These are phyloP conservation scores for Araneus ventricosus DNA, from an alignment of 1,140 invertebrate genomes.

Conservation along the genomic window DNA sequence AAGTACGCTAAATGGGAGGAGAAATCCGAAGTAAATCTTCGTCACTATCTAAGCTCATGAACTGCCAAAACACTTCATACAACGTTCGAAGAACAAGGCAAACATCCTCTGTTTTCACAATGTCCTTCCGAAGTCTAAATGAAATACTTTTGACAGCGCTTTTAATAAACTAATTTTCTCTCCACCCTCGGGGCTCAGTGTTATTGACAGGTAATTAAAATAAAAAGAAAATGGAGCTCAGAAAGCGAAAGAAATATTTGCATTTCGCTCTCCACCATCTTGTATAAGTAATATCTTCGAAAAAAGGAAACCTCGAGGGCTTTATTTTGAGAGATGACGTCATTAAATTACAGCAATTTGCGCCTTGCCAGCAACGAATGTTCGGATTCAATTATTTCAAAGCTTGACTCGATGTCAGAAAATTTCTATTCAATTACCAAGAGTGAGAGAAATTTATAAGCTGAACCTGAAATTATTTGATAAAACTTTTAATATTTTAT, in stretches of 20 bases:
- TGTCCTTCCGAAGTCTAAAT: neutral
- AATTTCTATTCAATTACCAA: neutral
- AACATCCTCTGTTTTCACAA: no score
- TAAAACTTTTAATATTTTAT: neutral
- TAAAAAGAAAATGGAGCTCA: neutral
- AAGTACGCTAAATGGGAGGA: no score
- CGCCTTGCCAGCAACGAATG: neutral
- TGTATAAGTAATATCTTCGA: neutral
- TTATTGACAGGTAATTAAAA: slow-evolving; percentile 38
- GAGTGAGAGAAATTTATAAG: neutral
- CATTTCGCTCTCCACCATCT: neutral
- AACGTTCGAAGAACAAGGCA: no score
- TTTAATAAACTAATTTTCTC: slow-evolving; percentile 27
- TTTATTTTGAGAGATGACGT: neutral
- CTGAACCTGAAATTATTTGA: neutral
- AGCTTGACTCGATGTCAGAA: neutral
- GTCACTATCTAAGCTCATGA: no score
- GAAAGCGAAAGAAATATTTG: neutral
- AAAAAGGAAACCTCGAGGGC: neutral
- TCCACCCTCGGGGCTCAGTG: neutral
- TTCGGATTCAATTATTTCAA: neutral
- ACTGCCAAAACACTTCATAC: no score
- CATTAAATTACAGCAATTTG: neutral
- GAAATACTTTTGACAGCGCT: neutral
- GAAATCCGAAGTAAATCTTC: no score